Evolutionary conservation across 2,888 invertebrate genomes (phyloP), one percentile per base, ranked within the genome.

Genomic region (Vanessa cardui): DNA sequence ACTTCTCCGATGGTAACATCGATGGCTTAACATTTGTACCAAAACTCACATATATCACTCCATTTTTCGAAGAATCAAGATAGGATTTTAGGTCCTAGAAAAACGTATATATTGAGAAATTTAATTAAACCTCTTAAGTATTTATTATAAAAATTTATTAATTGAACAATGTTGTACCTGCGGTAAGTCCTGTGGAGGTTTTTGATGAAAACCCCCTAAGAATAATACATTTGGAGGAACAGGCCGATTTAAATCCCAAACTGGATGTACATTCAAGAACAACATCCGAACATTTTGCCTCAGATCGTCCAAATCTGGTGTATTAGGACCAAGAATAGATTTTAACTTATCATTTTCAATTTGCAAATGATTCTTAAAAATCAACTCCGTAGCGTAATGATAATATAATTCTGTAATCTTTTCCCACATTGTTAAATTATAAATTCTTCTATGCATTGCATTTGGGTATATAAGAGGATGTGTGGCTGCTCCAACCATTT

Each of bases 201-300:
- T 79, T n/a, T 83, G 76, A 72, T 88, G 88, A 20, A 85, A 68
- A 2, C 87, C 88, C 50, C 88, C 88, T 68, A 88, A 80, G 61
- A 78, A 83, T 7, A 89, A 68, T 12, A 87, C 73, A 70, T 80
- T 81, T 0, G 89, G 87, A 15, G 88, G 80, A 2, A 85, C 73
- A 4, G 92, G 89, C 26, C 86, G 78, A 61, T 81, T 79, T 0
- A 68, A 70, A 21, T 80, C 80, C 75, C 84, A 83, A 20, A 84
- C 63, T 0, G 84, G 83, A 73, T 90, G 83, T 0, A 80, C 74
- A 71, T 89, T 91, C 0, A 88, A 66, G 65, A 92, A 82, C 46
- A 89, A 62, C 77, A 89, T 71, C 59, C 83, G 83, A 6, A 86
- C 71, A 59, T 81, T 80, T 15, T 77, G 68, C 6, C 68, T 65